Evolutionary conservation across 2,888 invertebrate genomes (phyloP).

Genomic region (Agonopterix heracliana): DNA sequence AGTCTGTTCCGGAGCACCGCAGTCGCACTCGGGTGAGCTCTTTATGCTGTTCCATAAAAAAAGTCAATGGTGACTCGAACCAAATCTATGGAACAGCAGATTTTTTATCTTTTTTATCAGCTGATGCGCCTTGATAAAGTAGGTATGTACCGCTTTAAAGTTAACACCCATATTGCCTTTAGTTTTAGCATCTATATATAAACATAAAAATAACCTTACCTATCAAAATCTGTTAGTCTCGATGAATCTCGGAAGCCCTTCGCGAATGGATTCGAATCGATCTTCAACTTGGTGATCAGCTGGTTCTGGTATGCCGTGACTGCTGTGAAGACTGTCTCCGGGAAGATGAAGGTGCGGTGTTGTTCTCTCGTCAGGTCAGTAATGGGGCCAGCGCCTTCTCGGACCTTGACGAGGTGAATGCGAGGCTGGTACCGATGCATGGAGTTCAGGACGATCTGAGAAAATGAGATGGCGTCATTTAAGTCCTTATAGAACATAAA

Average conservation of each 20-base stretch:
- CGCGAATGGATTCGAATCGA: slow-evolving; percentile 98
- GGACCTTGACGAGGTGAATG: slow-evolving; percentile 92
- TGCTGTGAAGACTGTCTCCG: slow-evolving; percentile 98
- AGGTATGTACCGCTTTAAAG: too few species aligned
- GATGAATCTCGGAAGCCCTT: slow-evolving; percentile 98
- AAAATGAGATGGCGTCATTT: slow-evolving; percentile 15
- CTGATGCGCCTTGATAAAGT: too few species aligned
- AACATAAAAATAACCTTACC: slow-evolving; percentile 61
- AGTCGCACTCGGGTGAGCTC: too few species aligned
- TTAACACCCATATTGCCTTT: too few species aligned
- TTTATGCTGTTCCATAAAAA: too few species aligned
- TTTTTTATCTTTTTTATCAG: too few species aligned
- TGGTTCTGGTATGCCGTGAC: slow-evolving; percentile 99
- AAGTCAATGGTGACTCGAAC: too few species aligned
- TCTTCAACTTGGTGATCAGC: slow-evolving; percentile 98
- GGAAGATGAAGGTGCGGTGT: slow-evolving; percentile 96
- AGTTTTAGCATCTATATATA: too few species aligned
- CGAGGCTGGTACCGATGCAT: slow-evolving; percentile 99
- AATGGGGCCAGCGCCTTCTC: slow-evolving; percentile 80
- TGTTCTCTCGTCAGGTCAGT: slow-evolving; percentile 93
- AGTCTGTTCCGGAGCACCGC: too few species aligned
- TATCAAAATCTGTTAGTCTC: slow-evolving; percentile 93
- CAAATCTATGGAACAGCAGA: too few species aligned
- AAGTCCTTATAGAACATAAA: background rate
- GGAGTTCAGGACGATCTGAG: slow-evolving; percentile 98